Percentiles rank a stretch among this genome's conserved stretches.
Conservation (phyloP, 1,140 invertebrate genomes). For the Hermatobates lingyangjiaoensis region DNA sequence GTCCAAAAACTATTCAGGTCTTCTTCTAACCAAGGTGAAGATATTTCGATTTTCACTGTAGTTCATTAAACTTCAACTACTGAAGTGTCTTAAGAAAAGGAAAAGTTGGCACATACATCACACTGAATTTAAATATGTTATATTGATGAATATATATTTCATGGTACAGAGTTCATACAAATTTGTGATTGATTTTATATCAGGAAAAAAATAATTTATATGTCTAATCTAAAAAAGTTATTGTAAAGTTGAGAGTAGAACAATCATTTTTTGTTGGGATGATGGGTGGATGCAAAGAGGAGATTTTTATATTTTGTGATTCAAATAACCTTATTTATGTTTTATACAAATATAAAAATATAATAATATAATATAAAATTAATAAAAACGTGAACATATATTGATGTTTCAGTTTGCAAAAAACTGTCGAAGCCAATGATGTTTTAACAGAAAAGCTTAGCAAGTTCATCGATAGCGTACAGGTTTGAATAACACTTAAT, state of each 20-base stretch:
- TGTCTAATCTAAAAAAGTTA: neutral
- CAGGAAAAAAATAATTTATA: no score
- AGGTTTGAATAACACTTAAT: neutral
- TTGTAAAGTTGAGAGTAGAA: neutral
- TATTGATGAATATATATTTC: no score
- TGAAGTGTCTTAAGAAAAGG: no score
- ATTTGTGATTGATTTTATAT: no score
- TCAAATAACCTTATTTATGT: neutral
- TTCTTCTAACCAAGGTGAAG: no score
- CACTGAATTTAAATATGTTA: no score
- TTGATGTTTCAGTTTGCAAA: neutral
- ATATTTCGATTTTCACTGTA: no score
- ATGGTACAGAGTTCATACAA: no score
- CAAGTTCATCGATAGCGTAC: neutral
- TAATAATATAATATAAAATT: neutral
- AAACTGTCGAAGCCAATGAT: neutral
- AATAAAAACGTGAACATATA: neutral
- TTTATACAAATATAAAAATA: neutral
- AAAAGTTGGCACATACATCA: no score
- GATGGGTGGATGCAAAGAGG: neutral
- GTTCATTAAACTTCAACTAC: no score
- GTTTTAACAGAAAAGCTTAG: neutral
- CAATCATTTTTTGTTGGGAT: neutral
- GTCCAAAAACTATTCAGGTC: no score
- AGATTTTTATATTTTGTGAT: neutral